These are phyloP conservation scores for Drosophila truncata DNA, from an alignment of 1,140 invertebrate species.

Conservation along the genomic window DNA sequence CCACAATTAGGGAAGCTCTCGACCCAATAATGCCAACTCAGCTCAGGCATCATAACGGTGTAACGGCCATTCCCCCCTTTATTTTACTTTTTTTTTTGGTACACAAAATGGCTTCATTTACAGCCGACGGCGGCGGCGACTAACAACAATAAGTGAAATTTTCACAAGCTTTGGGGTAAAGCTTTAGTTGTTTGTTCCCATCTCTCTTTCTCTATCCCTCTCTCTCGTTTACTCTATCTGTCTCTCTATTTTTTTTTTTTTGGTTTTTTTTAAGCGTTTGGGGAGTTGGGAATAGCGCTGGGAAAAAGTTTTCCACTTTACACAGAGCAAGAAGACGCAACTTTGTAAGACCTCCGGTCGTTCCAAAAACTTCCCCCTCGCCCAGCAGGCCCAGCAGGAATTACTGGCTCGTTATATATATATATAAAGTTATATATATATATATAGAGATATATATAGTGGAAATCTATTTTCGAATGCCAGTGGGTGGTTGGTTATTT, in stretches of 20 bases:
- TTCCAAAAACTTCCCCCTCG: constrained; percentile 34
- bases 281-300: constrained; percentile 32
- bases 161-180: constrained; percentile 51
- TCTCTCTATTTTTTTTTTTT: constrained; percentile 9
- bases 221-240: neutral
- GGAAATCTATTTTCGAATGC: constrained; percentile 82
- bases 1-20: constrained; percentile 47
- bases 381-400: constrained; percentile 26
- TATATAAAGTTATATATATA: constrained; percentile 3
- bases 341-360: constrained; percentile 43
- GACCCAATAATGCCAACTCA: constrained; percentile 53
- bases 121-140: constrained; percentile 26
- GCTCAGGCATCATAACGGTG: constrained; percentile 25
- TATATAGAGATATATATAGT: constrained; percentile 47
- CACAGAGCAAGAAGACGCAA: constrained; percentile 49
- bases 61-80: constrained; percentile 1
- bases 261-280: constrained; percentile 13
- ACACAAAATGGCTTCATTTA: constrained; percentile 71
- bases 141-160: constrained; percentile 49
- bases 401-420: constrained; percentile 40
- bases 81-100: neutral
- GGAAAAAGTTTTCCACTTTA: constrained; percentile 78
- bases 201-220: neutral
- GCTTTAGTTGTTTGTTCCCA: constrained; percentile 46
- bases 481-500: constrained; percentile 59